Conservation (phyloP, 2,113 vertebrate genomes). For the Aplodontia rufa region DNA sequence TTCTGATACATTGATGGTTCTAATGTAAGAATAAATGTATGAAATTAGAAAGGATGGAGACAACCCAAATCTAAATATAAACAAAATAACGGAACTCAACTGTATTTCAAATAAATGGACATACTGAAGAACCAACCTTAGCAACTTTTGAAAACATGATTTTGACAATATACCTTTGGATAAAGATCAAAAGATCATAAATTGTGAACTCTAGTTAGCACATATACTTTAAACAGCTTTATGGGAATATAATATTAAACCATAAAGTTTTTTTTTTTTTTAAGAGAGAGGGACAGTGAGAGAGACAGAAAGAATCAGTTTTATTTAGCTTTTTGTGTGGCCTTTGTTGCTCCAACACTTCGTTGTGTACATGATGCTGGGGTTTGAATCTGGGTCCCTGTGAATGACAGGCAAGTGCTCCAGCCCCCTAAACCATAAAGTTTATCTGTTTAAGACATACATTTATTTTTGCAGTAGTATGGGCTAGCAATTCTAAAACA, state of each 20-base stretch:
- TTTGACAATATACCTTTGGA: neutral
- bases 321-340: too few species aligned
- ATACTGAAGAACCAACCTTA: neutral
- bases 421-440: neutral
- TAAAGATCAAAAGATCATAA: neutral
- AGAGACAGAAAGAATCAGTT: too few species aligned
- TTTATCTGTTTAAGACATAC: neutral
- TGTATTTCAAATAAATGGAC: neutral
- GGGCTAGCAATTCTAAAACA: neutral
- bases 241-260: neutral
- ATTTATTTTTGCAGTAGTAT: neutral
- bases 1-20: neutral
- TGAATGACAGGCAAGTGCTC: too few species aligned
- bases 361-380: too few species aligned
- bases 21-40: slow-evolving; percentile 30
- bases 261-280: neutral
- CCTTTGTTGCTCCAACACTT: too few species aligned
- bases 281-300: too few species aligned
- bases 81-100: neutral
- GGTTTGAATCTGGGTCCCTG: too few species aligned
- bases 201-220: neutral
- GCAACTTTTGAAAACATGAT: neutral
- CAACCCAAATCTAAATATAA: neutral
- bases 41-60: neutral
- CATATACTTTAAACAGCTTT: slow-evolving; percentile 26